A percentile compares a stretch with the other conserved stretches of the same genome.
phyloP scores from a whole-genome alignment of 1,140 invertebrate genomes.

The Leptinotarsa defecta region DNA sequence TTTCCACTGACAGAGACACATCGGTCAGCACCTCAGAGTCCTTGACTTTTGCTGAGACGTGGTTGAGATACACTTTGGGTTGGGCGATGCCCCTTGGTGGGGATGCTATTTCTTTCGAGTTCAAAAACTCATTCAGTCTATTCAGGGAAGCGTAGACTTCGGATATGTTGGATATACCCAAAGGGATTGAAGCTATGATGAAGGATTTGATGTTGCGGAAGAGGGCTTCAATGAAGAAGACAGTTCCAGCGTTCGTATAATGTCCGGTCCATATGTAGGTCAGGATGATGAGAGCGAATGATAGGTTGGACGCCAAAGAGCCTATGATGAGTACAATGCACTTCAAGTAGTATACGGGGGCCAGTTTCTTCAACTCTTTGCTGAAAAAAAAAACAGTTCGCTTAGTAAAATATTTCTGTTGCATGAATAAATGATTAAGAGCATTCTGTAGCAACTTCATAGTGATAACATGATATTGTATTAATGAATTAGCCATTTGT shows the following conservation, averaged over 20 bases:
- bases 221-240: slow-evolving; percentile 75
- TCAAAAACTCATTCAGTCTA: slow-evolving; percentile 39
- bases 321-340: slow-evolving; percentile 40
- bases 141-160: slow-evolving; percentile 52
- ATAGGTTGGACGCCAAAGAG: slow-evolving; percentile 70
- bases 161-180: slow-evolving; percentile 65
- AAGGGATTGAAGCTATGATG: slow-evolving; percentile 74
- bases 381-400: slow-evolving; percentile 36
- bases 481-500: too few species aligned
- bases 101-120: slow-evolving; percentile 32
- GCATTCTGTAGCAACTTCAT: too few species aligned
- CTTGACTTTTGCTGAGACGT: slow-evolving; percentile 36
- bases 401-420: too few species aligned
- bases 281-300: slow-evolving; percentile 63
- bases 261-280: slow-evolving; percentile 71
- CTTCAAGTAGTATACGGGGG: slow-evolving; percentile 47
- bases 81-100: slow-evolving; percentile 22
- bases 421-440: too few species aligned
- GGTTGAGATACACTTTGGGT: slow-evolving; percentile 39
- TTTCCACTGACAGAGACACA: slow-evolving; percentile 32
- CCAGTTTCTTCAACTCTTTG: slow-evolving; percentile 44
- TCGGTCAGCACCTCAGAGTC: slow-evolving; percentile 59
- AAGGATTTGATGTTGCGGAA: slow-evolving; percentile 74
- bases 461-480: too few species aligned
- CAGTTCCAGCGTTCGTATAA: slow-evolving; percentile 73